Evolutionary conservation across 2,113 vertebrate species (phyloP).

Genomic region (Heterotis niloticus): DNA sequence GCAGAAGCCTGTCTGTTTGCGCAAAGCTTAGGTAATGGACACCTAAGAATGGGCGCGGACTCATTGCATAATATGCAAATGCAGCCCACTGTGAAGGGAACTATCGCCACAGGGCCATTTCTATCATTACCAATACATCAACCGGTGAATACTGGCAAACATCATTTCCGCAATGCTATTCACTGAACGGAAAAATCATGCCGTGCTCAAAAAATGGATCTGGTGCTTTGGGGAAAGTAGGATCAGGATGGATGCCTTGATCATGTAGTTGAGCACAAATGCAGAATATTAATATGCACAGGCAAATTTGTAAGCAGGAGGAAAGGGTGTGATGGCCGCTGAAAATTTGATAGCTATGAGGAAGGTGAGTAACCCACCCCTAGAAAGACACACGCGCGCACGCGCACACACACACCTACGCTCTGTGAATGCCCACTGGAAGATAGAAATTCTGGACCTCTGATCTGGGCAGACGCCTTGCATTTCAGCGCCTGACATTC

Average conservation of each 20-base stretch:
- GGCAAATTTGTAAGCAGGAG: neutral
- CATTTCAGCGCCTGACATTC: too few relatives aligned
- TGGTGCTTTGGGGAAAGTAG: conserved; percentile 7
- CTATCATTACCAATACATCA: neutral
- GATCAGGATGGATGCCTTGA: neutral
- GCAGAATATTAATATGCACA: neutral
- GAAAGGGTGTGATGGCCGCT: neutral
- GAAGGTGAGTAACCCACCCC: neutral
- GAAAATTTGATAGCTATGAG: neutral
- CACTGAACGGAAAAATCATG: neutral
- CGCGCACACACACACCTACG: neutral
- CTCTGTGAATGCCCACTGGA: neutral
- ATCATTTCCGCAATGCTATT: conserved; percentile 4
- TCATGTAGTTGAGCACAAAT: neutral
- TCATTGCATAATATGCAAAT: neutral
- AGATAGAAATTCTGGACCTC: too few relatives aligned
- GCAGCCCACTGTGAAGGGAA: too few relatives aligned
- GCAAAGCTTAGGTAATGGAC: neutral
- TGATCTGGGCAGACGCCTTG: too few relatives aligned
- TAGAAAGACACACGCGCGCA: too few relatives aligned
- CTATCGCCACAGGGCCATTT: neutral
- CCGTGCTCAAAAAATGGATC: conserved; percentile 16
- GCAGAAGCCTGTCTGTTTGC: neutral
- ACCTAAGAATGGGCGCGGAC: neutral
- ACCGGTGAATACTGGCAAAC: neutral